Evolutionary conservation across 2,797 vertebrate species (phyloP), one percentile per base, ranked within the genome.

Genomic region (Neoniphon sammara): DNA sequence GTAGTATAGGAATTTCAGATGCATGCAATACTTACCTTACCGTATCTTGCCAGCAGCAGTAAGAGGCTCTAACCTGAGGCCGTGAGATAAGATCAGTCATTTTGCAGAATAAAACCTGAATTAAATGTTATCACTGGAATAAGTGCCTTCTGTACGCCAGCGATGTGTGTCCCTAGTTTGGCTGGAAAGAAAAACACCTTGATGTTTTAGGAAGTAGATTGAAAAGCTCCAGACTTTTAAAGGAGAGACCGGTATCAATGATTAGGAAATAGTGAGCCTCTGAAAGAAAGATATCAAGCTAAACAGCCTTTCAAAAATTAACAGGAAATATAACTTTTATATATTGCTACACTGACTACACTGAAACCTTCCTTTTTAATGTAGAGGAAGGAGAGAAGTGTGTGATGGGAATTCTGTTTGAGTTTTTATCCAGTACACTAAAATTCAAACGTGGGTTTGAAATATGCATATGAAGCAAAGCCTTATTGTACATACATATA

Each of bases 81-180:
- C 44, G 63, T 34, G 70, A 81, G 82, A 87, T 84, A 86, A 81
- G 23, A 90, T 85, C 77, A 82, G 83, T 70, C 70, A 83, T 88
- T 84, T 74, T 85, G 77, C 79, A 66, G 75, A 74, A 61, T 71
- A 77, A 80, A 84, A 78, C 66, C 80, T 75, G 77, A 83, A 82
- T 78, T 49, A 84, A 86, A 87, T 69, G 54, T 20, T 66, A 70
- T 83, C 77, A 46, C 71, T 47, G 47, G 70, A 81, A 80, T 73
- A 77, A 78, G 71, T 73, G 55, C 54, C 61, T 42, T 54, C 53
- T 73, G 44, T 72, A 46, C 8, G 15, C 46, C 25, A 30, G 25
- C 14, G 15, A 55, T 61, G 56, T 74, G 64, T 61, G 39, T 73
- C 56, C 47, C 80, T 75, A 56, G 73, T 76, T 86, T 63, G 42